Base-by-base conservation (phyloP, 2,113 vertebrate genomes). In the Aegithalos caudatus region DNA sequence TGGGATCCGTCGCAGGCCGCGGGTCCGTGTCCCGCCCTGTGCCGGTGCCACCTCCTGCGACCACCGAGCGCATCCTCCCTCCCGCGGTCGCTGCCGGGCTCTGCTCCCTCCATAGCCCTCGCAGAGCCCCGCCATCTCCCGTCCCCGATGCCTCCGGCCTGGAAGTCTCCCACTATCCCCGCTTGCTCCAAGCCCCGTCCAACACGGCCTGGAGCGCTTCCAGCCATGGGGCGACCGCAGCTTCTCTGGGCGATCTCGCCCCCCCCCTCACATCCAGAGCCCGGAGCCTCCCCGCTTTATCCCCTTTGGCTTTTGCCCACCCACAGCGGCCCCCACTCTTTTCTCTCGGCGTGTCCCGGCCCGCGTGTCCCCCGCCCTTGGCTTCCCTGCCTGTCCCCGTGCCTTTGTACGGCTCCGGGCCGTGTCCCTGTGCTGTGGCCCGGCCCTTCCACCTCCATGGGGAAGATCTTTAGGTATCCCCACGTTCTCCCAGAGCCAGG, bases 301-400 rank as follows among this genome's bases (percentile, higher is more conserved):
- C 60, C 51, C 66, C 33, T 31, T 33, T 4, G 44, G 1, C 13
- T 81, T 58, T 60, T 48, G 2, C 50, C 28, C 38, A 14, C 35
- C 7, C 57, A 0, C 1, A 35, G 58, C 17, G 16, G 6, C 47
- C 28, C 35, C 10, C 5, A 0, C 33, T 25, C 19, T 3, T 25
- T 7, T 61, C 7, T 12, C 16, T n/a, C 58, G 0, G 35, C 0
- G 31, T 48, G 61, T 16, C 56, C 1, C 1, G 8, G 54, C n/a
- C 53, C 13, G 44, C 4, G 17, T 51, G 18, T 21, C 10, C 6
- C 18, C 56, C 4, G 3, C 35, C 64, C 40, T 54, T 18, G 29
- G 48, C 64, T 61, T 16, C 19, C 0, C 70, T 45, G 50, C 20
- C 51, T 22, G 79, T 9, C 61, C 56, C 25, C 6, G 74, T 51